Base-by-base conservation (phyloP, 2,888 invertebrate species). In the Cryptocephalus primarius region DNA sequence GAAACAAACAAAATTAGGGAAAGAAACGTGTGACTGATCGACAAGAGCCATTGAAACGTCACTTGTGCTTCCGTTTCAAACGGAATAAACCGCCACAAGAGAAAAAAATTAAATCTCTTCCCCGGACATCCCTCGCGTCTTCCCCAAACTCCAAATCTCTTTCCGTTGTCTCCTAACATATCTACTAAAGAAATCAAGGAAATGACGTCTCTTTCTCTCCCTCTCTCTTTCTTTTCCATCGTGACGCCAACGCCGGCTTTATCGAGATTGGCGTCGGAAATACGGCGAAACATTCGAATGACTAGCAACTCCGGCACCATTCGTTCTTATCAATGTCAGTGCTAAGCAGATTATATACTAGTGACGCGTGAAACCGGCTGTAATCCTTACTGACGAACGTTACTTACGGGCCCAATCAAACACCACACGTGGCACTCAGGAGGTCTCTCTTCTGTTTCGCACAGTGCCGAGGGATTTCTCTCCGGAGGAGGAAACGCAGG, bases 241-340 rank as follows among this genome's bases (percentile, higher is more conserved):
- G 43, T 43, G 13, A 42, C 47, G 41, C 44, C 44, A 36, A 40
- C 34, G 13, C 40, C 11, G 40, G 40, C 14, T 40, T 40, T 40
- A 40, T n/a, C 12, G 10, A 41, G 43, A 44, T 48, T 42, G 45
- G 39, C 42, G 32, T 41, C 32, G 45, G 45, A 42, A 40, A 14
- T 14, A 13, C 41, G 43, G n/a, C 32, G 44, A 41, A 38, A 42
- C 40, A 47, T 12, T 49, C 48, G 63, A 59, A 64, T 65, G 66
- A 66, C 65, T 66, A 54, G 66, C 63, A 59, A 58, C 57, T 62
- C 57, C 55, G 57, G 58, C 61, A 61, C 72, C 73, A 75, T 76
- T 75, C 73, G 72, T 75, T 72, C 75, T 75, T 73, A 75, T 76
- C 75, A 75, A 69, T 73, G 75, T 75, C 76, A 75, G 64, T 59